Base-by-base conservation (phyloP, 2,888 invertebrate species). In the Pollenia amentaria region DNA sequence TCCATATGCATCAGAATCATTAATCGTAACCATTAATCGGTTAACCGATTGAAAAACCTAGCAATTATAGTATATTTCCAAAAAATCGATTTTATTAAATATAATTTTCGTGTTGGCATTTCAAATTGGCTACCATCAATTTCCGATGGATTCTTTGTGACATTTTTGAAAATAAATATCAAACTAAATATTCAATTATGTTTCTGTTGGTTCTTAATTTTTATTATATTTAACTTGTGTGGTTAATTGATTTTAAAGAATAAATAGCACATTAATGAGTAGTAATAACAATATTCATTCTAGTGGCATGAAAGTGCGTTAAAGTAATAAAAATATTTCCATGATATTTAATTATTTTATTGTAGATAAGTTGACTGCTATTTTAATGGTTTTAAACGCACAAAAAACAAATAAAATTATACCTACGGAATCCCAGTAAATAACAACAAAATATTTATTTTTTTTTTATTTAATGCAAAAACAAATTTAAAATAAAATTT, bases 341-440 rank as follows among this genome's bases (percentile, higher is more conserved):
- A 60, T 62, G 46, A 40, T 84, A 73, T 84, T 84, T 38, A 84
- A 78, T 79, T 73, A 67, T 67, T 79, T 60, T 57, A 78, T 77
- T 84, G 51, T 11, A 78, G 73, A 78, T 84, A 67, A 78, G 60
- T 78, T 60, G 73, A 73, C 69, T 73, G 84, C 21, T 53, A 60
- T 84, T 78, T 78, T 73, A 78, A 84, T 73, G 60, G 48, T 73
- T 53, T 73, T 67, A 38, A 38, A 83, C 53, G 55, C 18, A 62
- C 8, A 18, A 51, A 38, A 18, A 14, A 38, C 2, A 38, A 38
- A 69, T 40, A 40, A 69, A 70, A 16, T 53, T 3, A 38, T 40
- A 6, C 29, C 29, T 29, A 29, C 29, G 29, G 29, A 29, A 29
- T 6, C 6, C 29, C 29, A 29, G 29, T 29, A 29, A 29, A 29